Base-by-base conservation (phyloP, 2,888 invertebrate species). In the Clusia tigrina region DNA sequence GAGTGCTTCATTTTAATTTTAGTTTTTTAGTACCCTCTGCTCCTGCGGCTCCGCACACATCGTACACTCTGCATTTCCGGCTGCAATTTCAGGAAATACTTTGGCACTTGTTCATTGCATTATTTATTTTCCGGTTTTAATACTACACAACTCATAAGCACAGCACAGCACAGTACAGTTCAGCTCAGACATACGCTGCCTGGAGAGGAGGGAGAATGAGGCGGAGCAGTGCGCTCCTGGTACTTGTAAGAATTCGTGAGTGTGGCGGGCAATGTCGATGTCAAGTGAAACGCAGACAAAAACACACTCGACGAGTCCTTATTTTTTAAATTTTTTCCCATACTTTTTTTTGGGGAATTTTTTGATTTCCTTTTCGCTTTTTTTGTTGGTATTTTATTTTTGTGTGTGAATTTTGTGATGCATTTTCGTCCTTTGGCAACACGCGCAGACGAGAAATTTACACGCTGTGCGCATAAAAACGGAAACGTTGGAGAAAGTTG, bases 41-140 rank as follows among this genome's bases (percentile, higher is more conserved):
- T n/a, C n/a, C n/a, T n/a, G n/a, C n/a, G n/a, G n/a, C n/a, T n/a
- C n/a, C n/a, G n/a, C n/a, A n/a, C n/a, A n/a, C n/a, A n/a, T n/a
- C n/a, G n/a, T n/a, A n/a, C 54, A 63, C 61, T 67, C 68, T 67
- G 68, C 68, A 67, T 68, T 67, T 70, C 68, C 70, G 67, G 66
- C 67, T 70, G 67, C 65, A 66, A 64, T 71, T 69, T 67, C 69
- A 71, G 69, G 68, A 71, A 71, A 69, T 70, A 68, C 67, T 70
- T 71, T 69, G 70, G 71, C 70, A 71, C 71, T 71, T 68, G 68
- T 71, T 69, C 70, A 66, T 66, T 68, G 65, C 66, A 64, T 66
- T 67, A 62, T 65, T 67, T 62, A 64, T 62, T 65, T 66, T 65
- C 63, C 66, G 54, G 62, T 62, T 64, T 64, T 25, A 54, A 54